Percentiles rank a stretch among this genome's conserved stretches.
Conservation (phyloP, 2,113 vertebrate genomes). For the Macquaria ambigua region DNA sequence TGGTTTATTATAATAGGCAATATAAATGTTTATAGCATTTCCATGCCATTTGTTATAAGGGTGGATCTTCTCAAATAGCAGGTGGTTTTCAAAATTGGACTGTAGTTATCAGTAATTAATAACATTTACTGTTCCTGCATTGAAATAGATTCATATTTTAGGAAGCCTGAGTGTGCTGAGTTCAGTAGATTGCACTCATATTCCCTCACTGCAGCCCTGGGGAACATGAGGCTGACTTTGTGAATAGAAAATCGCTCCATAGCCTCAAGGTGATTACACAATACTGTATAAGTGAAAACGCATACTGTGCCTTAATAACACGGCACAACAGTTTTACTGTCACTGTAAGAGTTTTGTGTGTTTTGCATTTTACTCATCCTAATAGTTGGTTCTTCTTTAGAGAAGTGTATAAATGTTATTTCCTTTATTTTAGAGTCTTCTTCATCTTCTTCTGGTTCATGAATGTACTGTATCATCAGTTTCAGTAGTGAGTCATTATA, state of each 20-base stretch:
- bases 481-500: not conserved
- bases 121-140: not conserved
- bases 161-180: slow-evolving; percentile 25
- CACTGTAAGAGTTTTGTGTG: slow-evolving; percentile 39
- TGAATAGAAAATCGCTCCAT: slow-evolving; percentile 47
- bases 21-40: not conserved
- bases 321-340: slow-evolving; percentile 40
- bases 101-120: slow-evolving; percentile 6
- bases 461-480: not conserved
- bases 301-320: slow-evolving; percentile 35
- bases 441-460: not conserved
- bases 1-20: not conserved
- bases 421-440: not conserved
- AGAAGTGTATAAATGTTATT: slow-evolving; percentile 17
- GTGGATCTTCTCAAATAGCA: not conserved
- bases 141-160: slow-evolving; percentile 17
- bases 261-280: slow-evolving; percentile 61
- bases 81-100: not conserved
- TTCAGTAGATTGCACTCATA: slow-evolving; percentile 55
- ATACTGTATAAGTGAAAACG: slow-evolving; percentile 53
- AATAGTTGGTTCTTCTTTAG: slow-evolving; percentile 26
- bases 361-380: slow-evolving; percentile 36
- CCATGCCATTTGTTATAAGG: not conserved
- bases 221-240: slow-evolving; percentile 53
- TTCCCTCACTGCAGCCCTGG: slow-evolving; percentile 64